Conservation (phyloP, 2,797 vertebrate genomes). For the Odontamblyopus rebecca region DNA sequence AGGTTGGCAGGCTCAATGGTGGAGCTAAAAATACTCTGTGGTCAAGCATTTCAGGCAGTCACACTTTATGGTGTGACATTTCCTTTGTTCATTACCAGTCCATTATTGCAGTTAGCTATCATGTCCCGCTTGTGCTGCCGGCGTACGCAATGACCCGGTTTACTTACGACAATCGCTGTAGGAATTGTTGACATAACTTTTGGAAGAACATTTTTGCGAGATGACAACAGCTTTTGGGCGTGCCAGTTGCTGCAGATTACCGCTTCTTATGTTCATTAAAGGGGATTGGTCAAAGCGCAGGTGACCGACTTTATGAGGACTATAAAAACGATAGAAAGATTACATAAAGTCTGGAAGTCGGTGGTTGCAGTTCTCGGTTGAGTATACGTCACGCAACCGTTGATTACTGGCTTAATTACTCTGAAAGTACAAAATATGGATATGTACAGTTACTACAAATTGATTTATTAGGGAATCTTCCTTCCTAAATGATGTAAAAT, state of each 20-base stretch:
- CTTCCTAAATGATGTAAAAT: no score
- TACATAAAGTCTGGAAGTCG: no score
- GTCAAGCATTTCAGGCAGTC: conserved; percentile 2
- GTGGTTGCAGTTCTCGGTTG: no score
- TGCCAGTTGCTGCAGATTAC: conserved; percentile 17
- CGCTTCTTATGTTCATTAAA: background rate
- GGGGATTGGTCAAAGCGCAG: background rate
- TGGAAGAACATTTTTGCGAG: conserved; percentile 3
- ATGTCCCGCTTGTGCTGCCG: background rate
- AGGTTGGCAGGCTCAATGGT: background rate
- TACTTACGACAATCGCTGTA: conserved; percentile 6
- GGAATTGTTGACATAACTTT: background rate
- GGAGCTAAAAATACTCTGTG: conserved; percentile 1
- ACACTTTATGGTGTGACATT: conserved; percentile 2
- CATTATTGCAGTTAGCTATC: background rate
- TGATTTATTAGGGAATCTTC: no score
- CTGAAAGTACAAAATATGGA: background rate
- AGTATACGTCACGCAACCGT: no score
- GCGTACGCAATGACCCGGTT: background rate
- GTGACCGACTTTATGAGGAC: conserved; percentile 13
- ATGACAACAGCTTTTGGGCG: conserved; percentile 32
- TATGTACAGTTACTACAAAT: no score
- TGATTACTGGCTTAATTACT: background rate
- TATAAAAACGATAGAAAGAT: background rate
- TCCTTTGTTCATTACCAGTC: background rate